phyloP scores from a whole-genome alignment of 2,888 invertebrate species.

The Shargacucullia verbasci region DNA sequence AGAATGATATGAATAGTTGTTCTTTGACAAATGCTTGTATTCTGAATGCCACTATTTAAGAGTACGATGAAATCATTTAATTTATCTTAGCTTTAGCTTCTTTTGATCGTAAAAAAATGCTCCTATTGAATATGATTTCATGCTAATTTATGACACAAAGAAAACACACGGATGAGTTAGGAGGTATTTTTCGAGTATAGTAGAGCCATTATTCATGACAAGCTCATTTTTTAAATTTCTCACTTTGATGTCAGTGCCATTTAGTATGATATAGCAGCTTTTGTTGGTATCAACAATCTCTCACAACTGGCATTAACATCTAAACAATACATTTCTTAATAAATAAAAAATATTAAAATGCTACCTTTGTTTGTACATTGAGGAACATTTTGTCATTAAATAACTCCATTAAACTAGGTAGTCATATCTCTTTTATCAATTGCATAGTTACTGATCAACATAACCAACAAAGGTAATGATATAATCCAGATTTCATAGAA shows the following conservation, averaged over 20 bases:
- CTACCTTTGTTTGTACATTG: no score
- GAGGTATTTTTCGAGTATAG: constrained; percentile 20
- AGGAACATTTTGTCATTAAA: no score
- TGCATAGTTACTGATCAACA: no score
- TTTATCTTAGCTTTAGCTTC: constrained; percentile 2
- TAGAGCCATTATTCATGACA: constrained; percentile 35
- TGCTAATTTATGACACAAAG: constrained; percentile 21
- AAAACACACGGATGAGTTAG: constrained; percentile 24
- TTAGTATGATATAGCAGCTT: constrained; percentile 11
- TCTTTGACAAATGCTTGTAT: constrained; percentile 11
- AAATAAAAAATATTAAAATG: constrained; percentile 24
- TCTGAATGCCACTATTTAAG: not conserved
- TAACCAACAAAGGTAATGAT: no score
- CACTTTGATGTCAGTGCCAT: constrained; percentile 43
- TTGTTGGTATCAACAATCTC: constrained; percentile 13
- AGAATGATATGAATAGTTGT: constrained; percentile 33
- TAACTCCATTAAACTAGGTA: no score
- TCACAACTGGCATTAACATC: constrained; percentile 6
- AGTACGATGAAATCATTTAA: not conserved
- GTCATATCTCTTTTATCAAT: no score
- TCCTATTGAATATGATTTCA: constrained; percentile 20
- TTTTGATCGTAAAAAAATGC: constrained; percentile 3
- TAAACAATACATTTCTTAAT: constrained; percentile 23
- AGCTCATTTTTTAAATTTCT: constrained; percentile 25
- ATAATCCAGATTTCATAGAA: no score